A percentile compares a stretch with the other conserved stretches of the same genome.
phyloP scores from a whole-genome alignment of 1,140 invertebrate genomes.

The Saxidomus purpurata region DNA sequence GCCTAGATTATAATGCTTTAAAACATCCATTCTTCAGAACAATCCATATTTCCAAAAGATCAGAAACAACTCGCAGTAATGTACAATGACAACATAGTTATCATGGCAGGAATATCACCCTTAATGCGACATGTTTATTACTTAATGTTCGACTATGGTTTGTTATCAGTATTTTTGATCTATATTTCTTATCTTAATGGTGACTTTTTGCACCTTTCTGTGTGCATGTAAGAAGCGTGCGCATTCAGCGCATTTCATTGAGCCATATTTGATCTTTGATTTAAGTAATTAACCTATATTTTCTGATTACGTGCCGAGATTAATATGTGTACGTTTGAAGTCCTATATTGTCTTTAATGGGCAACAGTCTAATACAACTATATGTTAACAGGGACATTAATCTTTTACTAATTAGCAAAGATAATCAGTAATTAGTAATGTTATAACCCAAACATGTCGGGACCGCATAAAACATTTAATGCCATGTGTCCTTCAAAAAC shows the following conservation, averaged over 20 bases:
- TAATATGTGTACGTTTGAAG: constrained; percentile 7
- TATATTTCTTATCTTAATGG: constrained; percentile 12
- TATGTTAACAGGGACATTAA: constrained; percentile 59
- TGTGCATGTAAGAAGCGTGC: constrained; percentile 21
- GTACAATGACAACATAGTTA: constrained; percentile 2
- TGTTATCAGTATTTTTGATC: constrained; percentile 23
- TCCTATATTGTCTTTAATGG: constrained; percentile 22
- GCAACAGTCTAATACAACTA: neutral
- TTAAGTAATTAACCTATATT: constrained; percentile 52
- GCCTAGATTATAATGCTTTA: neutral
- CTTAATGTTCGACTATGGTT: neutral
- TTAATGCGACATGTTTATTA: neutral
- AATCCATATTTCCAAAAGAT: constrained; percentile 12
- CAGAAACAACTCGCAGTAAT: neutral
- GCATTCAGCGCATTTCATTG: neutral
- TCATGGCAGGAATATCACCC: neutral
- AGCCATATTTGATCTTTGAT: constrained; percentile 19
- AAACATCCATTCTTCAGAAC: neutral
- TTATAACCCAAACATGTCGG: constrained; percentile 32
- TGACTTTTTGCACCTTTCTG: constrained; percentile 35
- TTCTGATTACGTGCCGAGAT: constrained; percentile 16
- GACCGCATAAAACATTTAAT: neutral
- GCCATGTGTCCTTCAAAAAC: constrained; percentile 7
- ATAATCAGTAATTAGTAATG: constrained; percentile 59
- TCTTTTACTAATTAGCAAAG: constrained; percentile 52